These are phyloP conservation scores for Polypedilum vanderplanki DNA, from an alignment of 1,140 invertebrate genomes.

Conservation along the genomic window DNA sequence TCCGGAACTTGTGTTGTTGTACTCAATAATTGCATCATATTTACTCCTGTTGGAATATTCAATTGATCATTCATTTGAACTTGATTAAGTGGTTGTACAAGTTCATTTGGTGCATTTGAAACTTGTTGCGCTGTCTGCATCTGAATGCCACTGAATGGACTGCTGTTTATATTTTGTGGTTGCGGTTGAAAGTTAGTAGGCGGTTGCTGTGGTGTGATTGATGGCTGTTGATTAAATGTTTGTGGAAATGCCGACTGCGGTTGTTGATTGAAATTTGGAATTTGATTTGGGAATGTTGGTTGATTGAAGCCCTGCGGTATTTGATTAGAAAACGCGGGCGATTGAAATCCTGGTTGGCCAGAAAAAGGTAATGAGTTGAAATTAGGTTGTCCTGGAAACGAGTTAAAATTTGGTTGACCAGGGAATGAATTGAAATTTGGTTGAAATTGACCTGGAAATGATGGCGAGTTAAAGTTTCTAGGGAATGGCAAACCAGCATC, in stretches of 20 bases:
- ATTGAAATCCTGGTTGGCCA: background rate
- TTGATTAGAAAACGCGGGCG: background rate
- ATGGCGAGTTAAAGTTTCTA: background rate
- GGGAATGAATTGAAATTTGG: too few species aligned
- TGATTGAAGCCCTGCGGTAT: background rate
- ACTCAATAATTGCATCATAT: too few species aligned
- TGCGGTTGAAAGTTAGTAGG: background rate
- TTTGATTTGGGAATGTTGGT: background rate
- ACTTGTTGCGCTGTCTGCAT: background rate
- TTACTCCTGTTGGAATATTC: too few species aligned
- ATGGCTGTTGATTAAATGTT: background rate
- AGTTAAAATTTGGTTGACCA: too few species aligned
- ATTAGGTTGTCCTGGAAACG: background rate
- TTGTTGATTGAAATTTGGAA: background rate
- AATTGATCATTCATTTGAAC: background rate
- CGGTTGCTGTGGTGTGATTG: background rate
- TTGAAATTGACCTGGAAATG: background rate
- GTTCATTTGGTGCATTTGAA: background rate
- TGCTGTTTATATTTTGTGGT: conserved; percentile 8
- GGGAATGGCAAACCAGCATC: background rate
- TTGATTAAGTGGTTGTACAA: background rate
- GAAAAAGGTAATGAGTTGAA: background rate
- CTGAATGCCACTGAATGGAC: background rate
- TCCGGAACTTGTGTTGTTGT: background rate
- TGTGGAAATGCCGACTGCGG: background rate